phyloP scores from a whole-genome alignment of 2,797 vertebrate genomes.

The Pogoniulus pusillus region DNA sequence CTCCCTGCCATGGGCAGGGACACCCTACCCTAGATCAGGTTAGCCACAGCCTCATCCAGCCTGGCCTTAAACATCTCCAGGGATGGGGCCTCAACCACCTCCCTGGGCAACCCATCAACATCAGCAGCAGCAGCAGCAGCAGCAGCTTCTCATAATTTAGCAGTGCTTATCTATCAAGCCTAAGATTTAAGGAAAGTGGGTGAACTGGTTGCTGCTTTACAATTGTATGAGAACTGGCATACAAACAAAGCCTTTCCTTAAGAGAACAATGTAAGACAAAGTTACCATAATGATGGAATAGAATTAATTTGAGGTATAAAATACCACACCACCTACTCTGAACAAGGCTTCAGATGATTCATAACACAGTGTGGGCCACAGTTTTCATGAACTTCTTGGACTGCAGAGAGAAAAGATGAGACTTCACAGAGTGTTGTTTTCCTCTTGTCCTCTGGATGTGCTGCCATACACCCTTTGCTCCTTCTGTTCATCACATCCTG shows the following conservation, averaged over 20 bases:
- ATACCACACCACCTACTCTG: background rate
- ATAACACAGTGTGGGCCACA: background rate
- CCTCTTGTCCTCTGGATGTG: background rate
- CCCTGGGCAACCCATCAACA: too few species aligned
- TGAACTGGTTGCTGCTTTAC: background rate
- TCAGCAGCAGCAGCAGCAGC: too few species aligned
- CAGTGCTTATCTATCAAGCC: background rate
- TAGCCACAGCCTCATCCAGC: too few species aligned
- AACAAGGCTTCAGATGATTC: background rate
- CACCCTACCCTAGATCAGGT: too few species aligned
- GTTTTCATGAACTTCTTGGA: background rate
- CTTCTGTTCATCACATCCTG: fast-evolving
- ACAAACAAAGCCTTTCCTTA: background rate
- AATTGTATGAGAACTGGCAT: background rate
- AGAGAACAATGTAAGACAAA: background rate
- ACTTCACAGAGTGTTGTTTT: background rate
- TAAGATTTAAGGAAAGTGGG: background rate
- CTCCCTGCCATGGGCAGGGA: too few species aligned
- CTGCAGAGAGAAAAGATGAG: background rate
- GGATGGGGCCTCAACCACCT: too few species aligned
- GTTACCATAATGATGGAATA: background rate
- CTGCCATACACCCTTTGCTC: background rate
- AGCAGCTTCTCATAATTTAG: background rate
- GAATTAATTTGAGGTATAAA: background rate
- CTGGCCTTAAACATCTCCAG: too few species aligned